Conservation (phyloP, 2,113 vertebrate species). For the Fukomys damarensis region DNA sequence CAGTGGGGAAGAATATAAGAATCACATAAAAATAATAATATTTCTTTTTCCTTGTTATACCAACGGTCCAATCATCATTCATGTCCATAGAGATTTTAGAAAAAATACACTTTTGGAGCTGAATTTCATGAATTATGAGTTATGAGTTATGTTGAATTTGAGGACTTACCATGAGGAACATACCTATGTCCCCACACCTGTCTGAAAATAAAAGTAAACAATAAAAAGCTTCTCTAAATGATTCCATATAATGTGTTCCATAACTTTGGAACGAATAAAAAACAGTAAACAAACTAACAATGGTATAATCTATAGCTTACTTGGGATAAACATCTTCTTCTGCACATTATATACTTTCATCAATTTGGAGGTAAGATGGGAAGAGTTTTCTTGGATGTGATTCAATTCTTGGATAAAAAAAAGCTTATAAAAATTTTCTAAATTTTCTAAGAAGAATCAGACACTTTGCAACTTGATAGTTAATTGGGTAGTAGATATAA, state of each 20-base stretch:
- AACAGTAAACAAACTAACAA: background rate
- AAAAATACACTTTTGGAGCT: background rate
- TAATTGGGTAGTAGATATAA: background rate
- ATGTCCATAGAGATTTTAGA: background rate
- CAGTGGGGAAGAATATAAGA: background rate
- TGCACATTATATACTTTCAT: background rate
- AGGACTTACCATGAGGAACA: background rate
- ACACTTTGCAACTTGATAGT: background rate
- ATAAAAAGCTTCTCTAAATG: background rate
- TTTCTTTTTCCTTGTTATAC: background rate
- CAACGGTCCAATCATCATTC: background rate
- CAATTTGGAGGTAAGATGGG: background rate
- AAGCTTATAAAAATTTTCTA: background rate
- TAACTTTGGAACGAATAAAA: background rate
- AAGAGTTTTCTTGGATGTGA: background rate
- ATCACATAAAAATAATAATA: background rate
- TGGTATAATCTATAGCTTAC: background rate
- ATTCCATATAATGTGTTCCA: too few species aligned
- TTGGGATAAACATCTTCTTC: background rate
- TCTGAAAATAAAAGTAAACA: background rate
- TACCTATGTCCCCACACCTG: background rate
- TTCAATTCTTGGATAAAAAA: background rate
- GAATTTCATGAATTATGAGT: background rate
- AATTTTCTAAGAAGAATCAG: background rate
- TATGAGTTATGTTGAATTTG: background rate